These are phyloP conservation scores for Drosophila pseudoananassae DNA, from an alignment of 1,140 invertebrate species.

Conservation along the genomic window DNA sequence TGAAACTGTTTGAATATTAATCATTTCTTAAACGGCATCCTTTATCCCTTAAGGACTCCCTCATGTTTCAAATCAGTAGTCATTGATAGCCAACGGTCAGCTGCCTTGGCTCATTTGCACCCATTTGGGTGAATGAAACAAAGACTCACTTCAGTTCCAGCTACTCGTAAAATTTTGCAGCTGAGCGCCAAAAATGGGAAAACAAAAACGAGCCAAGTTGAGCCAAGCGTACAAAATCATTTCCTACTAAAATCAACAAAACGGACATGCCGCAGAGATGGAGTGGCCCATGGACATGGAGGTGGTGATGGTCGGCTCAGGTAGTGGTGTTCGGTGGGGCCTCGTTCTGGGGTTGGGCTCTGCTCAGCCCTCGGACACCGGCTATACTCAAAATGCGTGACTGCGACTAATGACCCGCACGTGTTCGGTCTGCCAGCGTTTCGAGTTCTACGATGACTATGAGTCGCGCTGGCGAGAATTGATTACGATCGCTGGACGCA, in stretches of 20 bases:
- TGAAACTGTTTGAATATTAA: no score
- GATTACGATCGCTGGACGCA: conserved; percentile 82
- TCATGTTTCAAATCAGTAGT: conserved; percentile 14
- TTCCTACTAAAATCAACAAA: conserved; percentile 79
- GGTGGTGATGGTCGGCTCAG: conserved; percentile 8
- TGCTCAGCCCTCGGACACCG: conserved; percentile 30
- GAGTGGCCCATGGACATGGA: conserved; percentile 31
- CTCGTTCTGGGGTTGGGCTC: conserved; percentile 36
- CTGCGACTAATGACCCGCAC: conserved; percentile 82
- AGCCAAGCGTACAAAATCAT: conserved; percentile 82
- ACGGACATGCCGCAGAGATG: conserved; percentile 59
- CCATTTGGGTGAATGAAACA: conserved; percentile 62
- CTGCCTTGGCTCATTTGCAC: conserved; percentile 73
- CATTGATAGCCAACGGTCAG: conserved; percentile 27
- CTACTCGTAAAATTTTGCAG: conserved; percentile 78
- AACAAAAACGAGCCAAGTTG: conserved; percentile 54
- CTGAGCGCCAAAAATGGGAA: conserved; percentile 68
- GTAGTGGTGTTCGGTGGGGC: conserved; percentile 28
- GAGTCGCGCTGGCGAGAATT: conserved; percentile 60
- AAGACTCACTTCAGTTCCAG: conserved; percentile 61
- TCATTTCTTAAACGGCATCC: not conserved
- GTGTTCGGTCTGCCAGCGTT: conserved; percentile 62
- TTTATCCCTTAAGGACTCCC: not conserved
- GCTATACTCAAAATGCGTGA: conserved; percentile 77
- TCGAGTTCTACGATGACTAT: conserved; percentile 57